Evolutionary conservation across 2,888 invertebrate genomes (phyloP).

Genomic region (Pyrrhia umbra): DNA sequence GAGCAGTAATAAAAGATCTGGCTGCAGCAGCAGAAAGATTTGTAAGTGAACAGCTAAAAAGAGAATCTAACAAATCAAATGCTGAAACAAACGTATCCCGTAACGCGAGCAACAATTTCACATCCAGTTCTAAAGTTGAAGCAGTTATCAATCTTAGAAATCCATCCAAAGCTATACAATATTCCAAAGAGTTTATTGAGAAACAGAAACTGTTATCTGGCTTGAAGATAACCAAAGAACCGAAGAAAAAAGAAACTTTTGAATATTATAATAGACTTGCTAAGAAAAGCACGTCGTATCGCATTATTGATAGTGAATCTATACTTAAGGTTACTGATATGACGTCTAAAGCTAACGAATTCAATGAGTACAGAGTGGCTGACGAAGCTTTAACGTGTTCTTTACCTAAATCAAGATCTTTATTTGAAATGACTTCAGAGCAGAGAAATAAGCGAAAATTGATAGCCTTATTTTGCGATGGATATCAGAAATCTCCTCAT

Average conservation of each 20-base stretch:
- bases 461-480: conserved; percentile 72
- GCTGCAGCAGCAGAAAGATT: conserved; percentile 73
- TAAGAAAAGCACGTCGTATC: conserved; percentile 79
- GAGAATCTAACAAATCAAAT: conserved; percentile 45
- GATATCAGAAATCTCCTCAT: conserved; percentile 33
- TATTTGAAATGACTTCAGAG: conserved; percentile 66
- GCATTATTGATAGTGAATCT: conserved; percentile 82
- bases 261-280: conserved; percentile 68
- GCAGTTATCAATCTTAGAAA: conserved; percentile 48
- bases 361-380: conserved; percentile 41
- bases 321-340: conserved; percentile 83
- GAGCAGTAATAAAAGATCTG: conserved; percentile 74
- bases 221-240: conserved; percentile 71
- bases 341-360: conserved; percentile 72
- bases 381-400: conserved; percentile 64
- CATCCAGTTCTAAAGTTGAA: conserved; percentile 46
- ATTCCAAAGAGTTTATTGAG: conserved; percentile 64
- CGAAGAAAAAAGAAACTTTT: conserved; percentile 64
- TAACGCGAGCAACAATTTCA: conserved; percentile 36
- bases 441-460: conserved; percentile 62
- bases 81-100: conserved; percentile 40
- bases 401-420: conserved; percentile 70
- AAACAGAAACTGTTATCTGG: conserved; percentile 64
- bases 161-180: conserved; percentile 72
- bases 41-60: conserved; percentile 67